phyloP scores from a whole-genome alignment of 1,140 invertebrate species.

The Drosophila orena region DNA sequence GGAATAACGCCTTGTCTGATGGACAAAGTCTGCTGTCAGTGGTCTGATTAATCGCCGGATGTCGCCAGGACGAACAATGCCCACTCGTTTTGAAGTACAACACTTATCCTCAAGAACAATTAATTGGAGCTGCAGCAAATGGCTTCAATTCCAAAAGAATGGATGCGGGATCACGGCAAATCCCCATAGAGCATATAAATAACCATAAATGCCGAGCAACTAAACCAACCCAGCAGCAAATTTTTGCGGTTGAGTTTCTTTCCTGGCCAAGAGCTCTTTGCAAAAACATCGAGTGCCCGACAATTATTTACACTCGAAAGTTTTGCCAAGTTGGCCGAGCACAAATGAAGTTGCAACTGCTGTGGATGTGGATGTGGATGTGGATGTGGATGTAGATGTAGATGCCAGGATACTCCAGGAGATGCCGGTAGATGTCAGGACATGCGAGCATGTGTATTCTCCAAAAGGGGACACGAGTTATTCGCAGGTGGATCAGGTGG shows the following conservation, averaged over 20 bases:
- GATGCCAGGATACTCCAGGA: too few species aligned
- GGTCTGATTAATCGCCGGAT: constrained; percentile 3
- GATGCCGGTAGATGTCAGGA: constrained; percentile 15
- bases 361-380: constrained; percentile 19
- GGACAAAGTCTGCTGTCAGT: neutral
- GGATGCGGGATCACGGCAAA: constrained; percentile 5
- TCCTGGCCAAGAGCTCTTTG: constrained; percentile 13
- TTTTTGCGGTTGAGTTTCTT: constrained; percentile 72
- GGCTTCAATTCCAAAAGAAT: neutral
- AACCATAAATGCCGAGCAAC: constrained; percentile 68
- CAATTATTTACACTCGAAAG: constrained; percentile 81
- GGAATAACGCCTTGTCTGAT: neutral
- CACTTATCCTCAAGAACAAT: constrained; percentile 54
- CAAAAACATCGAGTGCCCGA: constrained; percentile 48
- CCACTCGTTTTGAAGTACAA: constrained; percentile 28
- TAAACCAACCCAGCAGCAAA: constrained; percentile 34
- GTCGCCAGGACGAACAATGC: neutral
- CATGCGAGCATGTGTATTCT: constrained; percentile 44
- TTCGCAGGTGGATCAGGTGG: constrained; percentile 4
- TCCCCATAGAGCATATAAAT: constrained; percentile 59
- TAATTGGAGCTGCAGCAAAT: constrained; percentile 61
- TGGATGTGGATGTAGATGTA: constrained; percentile 2
- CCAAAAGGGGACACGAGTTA: constrained; percentile 17
- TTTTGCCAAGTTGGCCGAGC: constrained; percentile 68
- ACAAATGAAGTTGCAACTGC: constrained; percentile 68